These are phyloP conservation scores for Scomberomorus guttatus DNA, from an alignment of 2,797 vertebrate genomes.

Conservation along the genomic window DNA sequence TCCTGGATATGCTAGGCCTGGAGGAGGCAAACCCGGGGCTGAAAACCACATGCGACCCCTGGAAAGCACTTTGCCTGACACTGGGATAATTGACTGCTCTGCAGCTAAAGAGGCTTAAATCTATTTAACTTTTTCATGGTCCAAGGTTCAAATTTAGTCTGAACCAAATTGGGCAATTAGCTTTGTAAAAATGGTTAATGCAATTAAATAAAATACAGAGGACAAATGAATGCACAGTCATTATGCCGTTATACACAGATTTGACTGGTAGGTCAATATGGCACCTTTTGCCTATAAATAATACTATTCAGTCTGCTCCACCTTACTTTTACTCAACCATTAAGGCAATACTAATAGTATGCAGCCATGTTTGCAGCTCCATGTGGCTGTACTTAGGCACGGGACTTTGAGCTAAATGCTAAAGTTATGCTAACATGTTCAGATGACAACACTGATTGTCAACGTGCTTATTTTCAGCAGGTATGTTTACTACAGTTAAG, in stretches of 20 bases:
- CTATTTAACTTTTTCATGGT: conserved; percentile 36
- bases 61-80: conserved; percentile 52
- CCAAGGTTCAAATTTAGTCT: conserved; percentile 45
- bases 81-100: conserved; percentile 61
- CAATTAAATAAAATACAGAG: conserved; percentile 3
- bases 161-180: conserved; percentile 26
- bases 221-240: neutral
- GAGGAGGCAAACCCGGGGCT: conserved; percentile 54
- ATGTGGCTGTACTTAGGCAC: neutral
- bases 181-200: neutral
- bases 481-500: neutral
- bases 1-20: conserved; percentile 41
- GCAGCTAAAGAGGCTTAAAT: conserved; percentile 55
- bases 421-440: neutral
- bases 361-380: neutral
- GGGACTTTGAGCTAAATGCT: neutral
- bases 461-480: too few species aligned
- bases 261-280: neutral
- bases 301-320: neutral
- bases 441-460: neutral
- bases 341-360: neutral
- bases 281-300: neutral
- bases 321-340: neutral
- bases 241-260: neutral
- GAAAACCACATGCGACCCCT: conserved; percentile 54